Base-by-base conservation (phyloP, 2,888 invertebrate genomes). In the Xestoiulus laeticollis region DNA sequence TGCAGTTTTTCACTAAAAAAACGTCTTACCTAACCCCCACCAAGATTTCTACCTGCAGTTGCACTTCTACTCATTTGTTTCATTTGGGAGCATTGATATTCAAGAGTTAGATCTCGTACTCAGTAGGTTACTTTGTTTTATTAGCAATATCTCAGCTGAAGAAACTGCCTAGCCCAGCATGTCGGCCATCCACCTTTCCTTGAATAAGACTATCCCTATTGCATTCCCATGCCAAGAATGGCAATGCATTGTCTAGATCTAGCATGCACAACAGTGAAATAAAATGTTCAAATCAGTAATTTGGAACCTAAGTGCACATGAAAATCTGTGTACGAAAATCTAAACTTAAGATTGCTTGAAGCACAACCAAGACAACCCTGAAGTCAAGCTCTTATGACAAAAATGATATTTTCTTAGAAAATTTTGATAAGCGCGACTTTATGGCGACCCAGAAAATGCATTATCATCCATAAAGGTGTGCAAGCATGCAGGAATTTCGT, bases 101-200 rank as follows among this genome's bases (percentile, higher is more conserved):
- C 26, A 12, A n/a, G 14, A 30, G 78, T 78, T 30, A 12, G 78
- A 78, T 78, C 30, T 30, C 78, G 26, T 26, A 14, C 78, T 30
- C 78, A 78, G 78, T 78, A 78, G 78, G 78, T 30, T 78, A 78
- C 78, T 32, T 26, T 32, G 78, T 78, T 78, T 78, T 78, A 78
- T 78, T 78, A 78, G 78, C 78, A 78, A 78, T 78, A 78, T 78
- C 78, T 30, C 78, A 78, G 78, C 30, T 78, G 78, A 78, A 32
- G 30, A 30, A 78, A 78, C 78, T 32, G 12, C 26, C 78, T 30
- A 32, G 78, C 78, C 78, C 78, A 78, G 78, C 78, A 78, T 78
- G 78, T 26, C 78, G 78, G 78, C 78, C 78, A 78, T 78, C 78
- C 78, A 78, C 78, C 78, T 78, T 78, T 78, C 78, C 16, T 30